A percentile compares a stretch with the other conserved stretches of the same genome.
These are phyloP conservation scores for Clarias macrocephalus DNA, from an alignment of 2,113 vertebrate genomes.

Conservation along the genomic window DNA sequence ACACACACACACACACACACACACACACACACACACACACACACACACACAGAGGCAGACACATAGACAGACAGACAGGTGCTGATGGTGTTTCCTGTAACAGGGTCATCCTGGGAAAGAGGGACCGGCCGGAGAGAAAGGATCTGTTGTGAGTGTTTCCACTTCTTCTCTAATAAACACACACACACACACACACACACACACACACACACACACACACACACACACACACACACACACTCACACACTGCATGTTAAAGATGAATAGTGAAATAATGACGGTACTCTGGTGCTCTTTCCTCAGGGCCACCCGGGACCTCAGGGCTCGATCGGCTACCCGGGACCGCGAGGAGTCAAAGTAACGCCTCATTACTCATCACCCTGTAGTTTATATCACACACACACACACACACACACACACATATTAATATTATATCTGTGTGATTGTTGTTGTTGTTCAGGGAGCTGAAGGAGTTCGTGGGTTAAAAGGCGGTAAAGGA, in stretches of 20 bases:
- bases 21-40: neutral
- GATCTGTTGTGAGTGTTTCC: slow-evolving; percentile 78
- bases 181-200: too few relatives aligned
- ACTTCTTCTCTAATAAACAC: neutral
- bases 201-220: neutral
- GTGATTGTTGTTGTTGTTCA: slow-evolving; percentile 61
- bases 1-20: neutral
- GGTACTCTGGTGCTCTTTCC: neutral
- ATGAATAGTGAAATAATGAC: neutral
- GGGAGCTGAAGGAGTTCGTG: slow-evolving; percentile 95
- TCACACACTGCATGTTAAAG: neutral
- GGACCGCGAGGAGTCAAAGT: slow-evolving; percentile 98
- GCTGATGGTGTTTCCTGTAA: slow-evolving; percentile 29
- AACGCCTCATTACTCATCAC: neutral
- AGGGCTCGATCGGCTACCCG: slow-evolving; percentile 94
- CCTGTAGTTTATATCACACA: neutral
- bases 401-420: too few relatives aligned
- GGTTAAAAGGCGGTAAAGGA: slow-evolving; percentile 93
- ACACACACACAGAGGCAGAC: neutral
- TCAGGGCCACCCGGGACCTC: slow-evolving; percentile 86
- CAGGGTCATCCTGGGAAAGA: slow-evolving; percentile 98
- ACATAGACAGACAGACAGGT: neutral
- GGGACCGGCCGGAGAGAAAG: slow-evolving; percentile 92
- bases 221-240: neutral
- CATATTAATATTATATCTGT: slow-evolving; percentile 11